Evolutionary conservation across 2,113 vertebrate genomes (phyloP), one percentile per base, ranked within the genome.

Genomic region (Gila orcuttii): DNA sequence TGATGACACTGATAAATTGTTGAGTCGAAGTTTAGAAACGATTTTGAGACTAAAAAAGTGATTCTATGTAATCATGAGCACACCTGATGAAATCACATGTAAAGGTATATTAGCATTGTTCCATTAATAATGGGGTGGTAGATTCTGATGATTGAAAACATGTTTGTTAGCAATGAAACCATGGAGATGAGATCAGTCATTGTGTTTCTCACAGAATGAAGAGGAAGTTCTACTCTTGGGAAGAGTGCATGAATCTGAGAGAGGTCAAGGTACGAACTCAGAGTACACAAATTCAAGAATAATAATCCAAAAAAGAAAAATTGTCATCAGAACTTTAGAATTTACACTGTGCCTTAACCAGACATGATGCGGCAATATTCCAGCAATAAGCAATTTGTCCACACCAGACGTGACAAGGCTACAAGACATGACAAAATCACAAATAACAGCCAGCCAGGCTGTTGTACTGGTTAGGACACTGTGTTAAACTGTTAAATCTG

Each of bases 171-270:
- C 15, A 81, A 74, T 69, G 47, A 87, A 79, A 76, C 60, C 25
- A 77, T 86, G 64, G 73, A 85, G 82, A 85, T 84, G 57, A 71
- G n/a, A 42, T 69, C 6, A 6, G 50, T 45, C 52, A 33, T 89
- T 79, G 23, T 87, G 45, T 91, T 31, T 88, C 85, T 85, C 11
- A 59, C 83, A 99, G 98, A 91, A 99, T 99, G 98, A 99, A 99
- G 95, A 97, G 97, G 45, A 99, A 99, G 88, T 99, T 99, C 91
- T 99, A 97, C 90, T 99, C 98, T 3, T 99, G 98, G 98, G 98
- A 99, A 85, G 98, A 99, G 91, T 99, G 98, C 86, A 99, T 99
- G 95, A 99, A 98, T 92, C 91, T 99, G 84, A 96, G 96, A 95
- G 98, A 99, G 95, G 98, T 99, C 71, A 99, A 99, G 97, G 98